phyloP scores from a whole-genome alignment of 2,113 vertebrate species.

The Ammodytes marinus region DNA sequence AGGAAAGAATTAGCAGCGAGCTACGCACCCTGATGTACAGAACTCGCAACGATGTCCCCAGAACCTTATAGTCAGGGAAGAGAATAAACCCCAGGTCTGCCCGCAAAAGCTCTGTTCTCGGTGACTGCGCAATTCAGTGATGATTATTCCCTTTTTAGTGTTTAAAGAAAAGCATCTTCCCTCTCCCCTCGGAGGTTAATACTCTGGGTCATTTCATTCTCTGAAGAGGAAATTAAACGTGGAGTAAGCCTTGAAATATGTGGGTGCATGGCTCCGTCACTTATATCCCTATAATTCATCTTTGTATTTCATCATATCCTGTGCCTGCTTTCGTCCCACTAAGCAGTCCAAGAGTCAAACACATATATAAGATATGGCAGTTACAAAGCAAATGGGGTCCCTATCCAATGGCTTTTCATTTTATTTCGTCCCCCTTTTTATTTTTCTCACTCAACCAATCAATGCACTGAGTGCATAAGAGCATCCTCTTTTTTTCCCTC shows the following conservation, averaged over 20 bases:
- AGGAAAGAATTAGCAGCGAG: conserved; percentile 24
- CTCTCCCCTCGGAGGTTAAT: conserved; percentile 75
- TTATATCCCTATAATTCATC: conserved; percentile 79
- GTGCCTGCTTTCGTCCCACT: conserved; percentile 73
- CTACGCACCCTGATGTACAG: conserved; percentile 38
- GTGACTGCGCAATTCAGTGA: conserved; percentile 54
- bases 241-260: conserved; percentile 76
- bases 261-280: conserved; percentile 74
- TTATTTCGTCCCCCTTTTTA: conserved; percentile 20
- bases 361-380: conserved; percentile 83
- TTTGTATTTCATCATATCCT: conserved; percentile 81
- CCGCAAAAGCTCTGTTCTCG: conserved; percentile 42
- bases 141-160: conserved; percentile 67
- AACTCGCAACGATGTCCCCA: conserved; percentile 24
- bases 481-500: conserved; percentile 73
- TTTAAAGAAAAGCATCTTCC: conserved; percentile 66
- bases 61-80: conserved; percentile 1
- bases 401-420: conserved; percentile 68
- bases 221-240: conserved; percentile 78
- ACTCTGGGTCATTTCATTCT: conserved; percentile 76
- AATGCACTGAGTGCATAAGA: conserved; percentile 73
- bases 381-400: conserved; percentile 79
- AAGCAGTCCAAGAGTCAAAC: conserved; percentile 80
- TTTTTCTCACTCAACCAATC: conserved; percentile 67
- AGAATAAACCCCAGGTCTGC: conserved; percentile 46